phyloP scores from a whole-genome alignment of 2,113 vertebrate species.

The Cochlearius cochlearius region DNA sequence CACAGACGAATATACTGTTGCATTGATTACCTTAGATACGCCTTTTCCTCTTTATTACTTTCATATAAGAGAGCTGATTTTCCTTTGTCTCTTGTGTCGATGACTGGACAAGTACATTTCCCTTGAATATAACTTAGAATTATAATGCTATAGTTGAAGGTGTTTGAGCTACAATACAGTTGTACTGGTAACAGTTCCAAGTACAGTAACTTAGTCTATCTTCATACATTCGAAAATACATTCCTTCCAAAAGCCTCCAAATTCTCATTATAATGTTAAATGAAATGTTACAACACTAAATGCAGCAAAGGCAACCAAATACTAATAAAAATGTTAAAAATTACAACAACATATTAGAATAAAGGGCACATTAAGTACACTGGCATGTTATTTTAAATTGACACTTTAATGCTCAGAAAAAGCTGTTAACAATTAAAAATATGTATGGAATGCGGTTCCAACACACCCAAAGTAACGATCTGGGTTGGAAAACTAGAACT shows the following conservation, averaged over 20 bases:
- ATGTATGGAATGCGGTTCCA: conserved; percentile 11
- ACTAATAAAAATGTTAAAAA: neutral
- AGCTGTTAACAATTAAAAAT: neutral
- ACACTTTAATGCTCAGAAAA: neutral
- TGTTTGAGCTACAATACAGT: neutral
- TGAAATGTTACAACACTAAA: neutral
- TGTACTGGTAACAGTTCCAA: neutral
- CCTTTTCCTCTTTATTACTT: neutral
- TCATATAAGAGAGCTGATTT: neutral
- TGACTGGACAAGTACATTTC: neutral
- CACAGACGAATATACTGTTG: neutral
- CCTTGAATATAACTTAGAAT: neutral
- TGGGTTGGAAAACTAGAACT: neutral
- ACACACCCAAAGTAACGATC: neutral
- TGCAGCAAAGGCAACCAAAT: neutral
- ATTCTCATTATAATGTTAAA: neutral
- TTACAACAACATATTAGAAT: neutral
- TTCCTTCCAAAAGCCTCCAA: neutral
- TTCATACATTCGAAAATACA: neutral
- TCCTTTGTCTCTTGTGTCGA: neutral
- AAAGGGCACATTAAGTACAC: neutral
- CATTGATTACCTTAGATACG: neutral
- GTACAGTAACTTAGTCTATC: neutral
- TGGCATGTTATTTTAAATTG: neutral
- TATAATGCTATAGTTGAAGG: neutral